Percentiles rank a stretch among this genome's conserved stretches.
phyloP scores from a whole-genome alignment of 92 coral and sea anemone species.

The Siderastrea siderea region DNA sequence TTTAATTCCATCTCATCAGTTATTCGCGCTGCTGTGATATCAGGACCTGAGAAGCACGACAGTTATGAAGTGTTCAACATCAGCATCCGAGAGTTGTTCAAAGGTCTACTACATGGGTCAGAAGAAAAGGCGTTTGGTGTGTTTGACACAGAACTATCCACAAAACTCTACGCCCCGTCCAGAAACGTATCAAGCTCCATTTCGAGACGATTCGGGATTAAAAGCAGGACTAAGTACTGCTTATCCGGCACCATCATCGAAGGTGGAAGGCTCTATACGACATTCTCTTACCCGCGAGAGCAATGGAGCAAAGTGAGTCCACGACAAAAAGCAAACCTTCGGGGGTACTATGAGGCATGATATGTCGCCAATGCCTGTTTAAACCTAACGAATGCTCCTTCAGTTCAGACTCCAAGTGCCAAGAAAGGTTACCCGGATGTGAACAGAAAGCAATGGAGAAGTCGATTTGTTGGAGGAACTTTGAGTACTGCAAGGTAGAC shows the following conservation, averaged over 20 bases:
- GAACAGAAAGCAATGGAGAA: not conserved
- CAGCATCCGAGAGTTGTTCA: conserved; percentile 21
- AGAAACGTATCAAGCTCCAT: not conserved
- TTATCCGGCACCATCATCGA: not conserved
- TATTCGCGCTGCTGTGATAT: conserved; percentile 15
- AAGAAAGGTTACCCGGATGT: conserved; percentile 26
- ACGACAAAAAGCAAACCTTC: conserved; percentile 24
- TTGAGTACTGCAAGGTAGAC: conserved; percentile 33
- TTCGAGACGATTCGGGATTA: conserved; percentile 5
- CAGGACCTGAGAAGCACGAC: conserved; percentile 3
- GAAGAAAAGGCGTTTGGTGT: conserved; percentile 21
- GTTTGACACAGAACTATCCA: not conserved
- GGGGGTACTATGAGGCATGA: conserved; percentile 35
- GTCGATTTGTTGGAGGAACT: conserved; percentile 21
- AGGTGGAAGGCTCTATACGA: conserved; percentile 25
- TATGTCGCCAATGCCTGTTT: conserved; percentile 25
- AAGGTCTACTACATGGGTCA: not conserved
- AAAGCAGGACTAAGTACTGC: conserved; percentile 6
- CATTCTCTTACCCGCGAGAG: conserved; percentile 21
- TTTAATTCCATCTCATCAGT: not conserved
- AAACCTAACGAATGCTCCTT: not conserved
- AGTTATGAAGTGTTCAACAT: conserved; percentile 1
- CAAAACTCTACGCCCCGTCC: conserved; percentile 15
- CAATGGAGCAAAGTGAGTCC: conserved; percentile 18
- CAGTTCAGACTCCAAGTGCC: not conserved